Base-by-base conservation (phyloP, 2,888 invertebrate genomes). In the Mythimna vitellina region DNA sequence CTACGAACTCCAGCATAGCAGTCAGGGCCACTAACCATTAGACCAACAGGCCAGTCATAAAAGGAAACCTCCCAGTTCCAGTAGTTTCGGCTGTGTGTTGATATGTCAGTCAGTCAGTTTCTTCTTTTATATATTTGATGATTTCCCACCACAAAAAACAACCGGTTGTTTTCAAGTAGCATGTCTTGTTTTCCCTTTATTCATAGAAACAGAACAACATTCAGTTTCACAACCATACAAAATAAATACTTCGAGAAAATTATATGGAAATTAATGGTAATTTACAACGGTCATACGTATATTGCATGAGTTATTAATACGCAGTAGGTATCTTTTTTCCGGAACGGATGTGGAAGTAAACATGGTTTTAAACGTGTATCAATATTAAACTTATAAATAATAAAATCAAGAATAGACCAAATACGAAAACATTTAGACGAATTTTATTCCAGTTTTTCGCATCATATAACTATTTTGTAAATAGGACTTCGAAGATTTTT, bases 301-400 rank as follows among this genome's bases (percentile, higher is more conserved):
- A 29, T 14, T 54, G 57, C 62, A 56, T 38, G 32, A 66, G 32
- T n/a, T 65, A 76, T 64, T 20, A 49, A 38, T 72, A 56, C 7
- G 42, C 42, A 29, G 9, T 38, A 20, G 38, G n/a, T 57, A 49
- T 7, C 20, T 29, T 38, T 49, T 29, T 25, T 20, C 14, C 46
- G 60, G 56, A 74, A 78, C 35, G 56, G 46, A 74, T 80, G 22
- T 58, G 65, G n/a, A 58, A 32, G 53, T 49, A 56, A 76, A 65
- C 62, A 58, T 54, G 35, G 6, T 42, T 22, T 20, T 29, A 51
- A 32, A n/a, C 9, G 25, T 32, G 8, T 58, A 17, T 12, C 4
- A 58, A 58, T 65, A 38, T 20, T 60, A 38, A 60, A 60, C 17
- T 35, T 42, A 46, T 74, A 49, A 63, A 25, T 38, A 38, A 32